phyloP scores from a whole-genome alignment of 2,113 vertebrate genomes.

The Abramis brama region DNA sequence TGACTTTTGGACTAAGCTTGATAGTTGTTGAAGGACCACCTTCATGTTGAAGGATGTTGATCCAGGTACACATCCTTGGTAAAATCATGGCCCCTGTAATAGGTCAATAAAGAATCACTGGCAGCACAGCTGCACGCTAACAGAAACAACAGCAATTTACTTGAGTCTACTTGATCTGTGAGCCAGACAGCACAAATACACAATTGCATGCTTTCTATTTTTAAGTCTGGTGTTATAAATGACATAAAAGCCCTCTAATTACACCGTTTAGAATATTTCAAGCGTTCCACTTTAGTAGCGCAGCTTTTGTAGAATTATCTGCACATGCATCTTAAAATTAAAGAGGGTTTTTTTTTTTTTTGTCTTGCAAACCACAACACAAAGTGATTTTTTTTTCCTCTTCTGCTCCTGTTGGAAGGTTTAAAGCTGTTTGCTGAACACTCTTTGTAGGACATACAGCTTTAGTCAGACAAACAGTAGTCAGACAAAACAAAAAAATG shows the following conservation, averaged over 20 bases:
- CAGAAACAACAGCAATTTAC: constrained; percentile 38
- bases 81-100: not conserved
- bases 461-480: not conserved
- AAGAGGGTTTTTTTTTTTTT: constrained; percentile 55
- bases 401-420: not conserved
- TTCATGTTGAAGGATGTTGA: not conserved
- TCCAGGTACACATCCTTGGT: not conserved
- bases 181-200: constrained; percentile 41
- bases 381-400: constrained; percentile 31
- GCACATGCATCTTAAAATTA: constrained; percentile 62
- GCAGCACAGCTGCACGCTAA: constrained; percentile 20
- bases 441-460: not conserved
- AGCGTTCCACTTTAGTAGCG: constrained; percentile 58
- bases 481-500: not conserved
- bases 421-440: constrained; percentile 18
- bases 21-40: not conserved
- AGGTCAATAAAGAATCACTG: constrained; percentile 20
- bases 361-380: constrained; percentile 58
- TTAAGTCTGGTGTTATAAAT: constrained; percentile 52
- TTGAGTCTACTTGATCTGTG: constrained; percentile 21
- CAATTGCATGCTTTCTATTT: constrained; percentile 57
- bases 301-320: constrained; percentile 61
- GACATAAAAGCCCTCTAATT: constrained; percentile 63
- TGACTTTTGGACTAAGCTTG: not conserved
- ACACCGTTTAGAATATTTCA: constrained; percentile 59